Conservation (phyloP, 2,113 vertebrate genomes). For the Variabilichromis moorii region DNA sequence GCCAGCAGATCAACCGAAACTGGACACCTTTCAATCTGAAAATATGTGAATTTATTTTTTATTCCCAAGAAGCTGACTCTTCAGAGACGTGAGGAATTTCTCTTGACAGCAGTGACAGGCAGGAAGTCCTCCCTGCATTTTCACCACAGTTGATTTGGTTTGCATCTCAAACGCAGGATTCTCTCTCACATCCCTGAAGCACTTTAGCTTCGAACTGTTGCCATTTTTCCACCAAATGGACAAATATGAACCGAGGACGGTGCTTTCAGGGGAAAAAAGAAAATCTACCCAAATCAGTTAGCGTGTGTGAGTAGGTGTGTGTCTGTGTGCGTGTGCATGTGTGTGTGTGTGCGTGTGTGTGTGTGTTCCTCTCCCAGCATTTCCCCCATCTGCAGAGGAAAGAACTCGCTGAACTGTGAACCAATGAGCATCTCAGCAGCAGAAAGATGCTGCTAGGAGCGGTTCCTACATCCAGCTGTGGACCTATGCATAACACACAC, state of each 20-base stretch:
- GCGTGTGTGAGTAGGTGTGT: neutral
- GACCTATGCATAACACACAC: neutral
- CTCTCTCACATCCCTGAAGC: neutral
- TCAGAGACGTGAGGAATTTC: neutral
- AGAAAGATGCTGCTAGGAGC: conserved; percentile 51
- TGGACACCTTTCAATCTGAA: neutral
- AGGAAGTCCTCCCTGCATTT: conserved; percentile 15
- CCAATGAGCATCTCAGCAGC: conserved; percentile 50
- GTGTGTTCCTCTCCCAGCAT: neutral
- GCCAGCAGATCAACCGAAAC: neutral
- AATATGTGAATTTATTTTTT: conserved; percentile 1
- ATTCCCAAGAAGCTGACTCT: neutral
- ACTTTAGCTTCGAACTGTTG: conserved; percentile 5
- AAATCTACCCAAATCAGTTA: neutral
- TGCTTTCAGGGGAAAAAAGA: neutral
- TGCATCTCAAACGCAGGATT: conserved; percentile 6
- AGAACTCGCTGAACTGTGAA: conserved; percentile 60
- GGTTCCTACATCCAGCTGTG: conserved; percentile 49
- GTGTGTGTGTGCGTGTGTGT: neutral
- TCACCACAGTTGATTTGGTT: neutral
- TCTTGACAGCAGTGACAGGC: conserved; percentile 37
- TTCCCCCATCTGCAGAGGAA: conserved; percentile 31
- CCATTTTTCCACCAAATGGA: neutral
- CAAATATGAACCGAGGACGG: conserved; percentile 1
- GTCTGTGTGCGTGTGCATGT: neutral